These are phyloP conservation scores for Ypsolopha sequella DNA, from an alignment of 2,888 invertebrate genomes.

Conservation along the genomic window DNA sequence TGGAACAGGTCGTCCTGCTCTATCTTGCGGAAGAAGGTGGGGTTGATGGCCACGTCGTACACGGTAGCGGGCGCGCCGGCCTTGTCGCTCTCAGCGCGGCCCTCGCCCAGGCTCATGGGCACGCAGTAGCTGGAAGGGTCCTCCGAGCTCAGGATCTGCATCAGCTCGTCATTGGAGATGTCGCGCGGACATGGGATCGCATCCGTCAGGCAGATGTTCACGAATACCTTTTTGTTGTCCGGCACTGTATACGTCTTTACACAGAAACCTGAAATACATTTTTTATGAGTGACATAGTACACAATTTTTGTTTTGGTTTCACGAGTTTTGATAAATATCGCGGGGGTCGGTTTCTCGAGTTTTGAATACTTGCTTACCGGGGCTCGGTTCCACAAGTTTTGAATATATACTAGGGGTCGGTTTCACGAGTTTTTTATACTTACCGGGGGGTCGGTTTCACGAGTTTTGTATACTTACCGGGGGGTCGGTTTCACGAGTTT, in stretches of 20 bases:
- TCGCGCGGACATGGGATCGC: constrained; percentile 81
- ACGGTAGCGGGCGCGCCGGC: constrained; percentile 78
- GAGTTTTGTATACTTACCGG: not conserved
- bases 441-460: not conserved
- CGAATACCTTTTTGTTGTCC: constrained; percentile 81
- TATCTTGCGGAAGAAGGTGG: constrained; percentile 82
- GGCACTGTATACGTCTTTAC: constrained; percentile 78
- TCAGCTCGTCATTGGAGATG: constrained; percentile 77
- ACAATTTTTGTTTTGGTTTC: not conserved
- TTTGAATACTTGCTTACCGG: not conserved
- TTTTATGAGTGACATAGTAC: not conserved
- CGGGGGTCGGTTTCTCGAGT: not conserved
- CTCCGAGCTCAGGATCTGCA: constrained; percentile 75
- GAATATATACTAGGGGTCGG: constrained; percentile 3
- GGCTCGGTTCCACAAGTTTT: not conserved
- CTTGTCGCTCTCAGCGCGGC: constrained; percentile 83
- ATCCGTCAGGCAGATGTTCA: constrained; percentile 87
- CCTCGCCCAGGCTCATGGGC: constrained; percentile 92
- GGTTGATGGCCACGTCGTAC: constrained; percentile 88
- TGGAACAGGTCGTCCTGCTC: constrained; percentile 78
- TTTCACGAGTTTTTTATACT: not conserved
- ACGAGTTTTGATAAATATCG: not conserved
- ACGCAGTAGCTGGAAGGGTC: constrained; percentile 81
- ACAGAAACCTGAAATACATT: constrained; percentile 75
- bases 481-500: not conserved